Percentiles rank a stretch among this genome's conserved stretches.
Conservation (phyloP, 2,113 vertebrate species). For the Neopipo cinnamomea region DNA sequence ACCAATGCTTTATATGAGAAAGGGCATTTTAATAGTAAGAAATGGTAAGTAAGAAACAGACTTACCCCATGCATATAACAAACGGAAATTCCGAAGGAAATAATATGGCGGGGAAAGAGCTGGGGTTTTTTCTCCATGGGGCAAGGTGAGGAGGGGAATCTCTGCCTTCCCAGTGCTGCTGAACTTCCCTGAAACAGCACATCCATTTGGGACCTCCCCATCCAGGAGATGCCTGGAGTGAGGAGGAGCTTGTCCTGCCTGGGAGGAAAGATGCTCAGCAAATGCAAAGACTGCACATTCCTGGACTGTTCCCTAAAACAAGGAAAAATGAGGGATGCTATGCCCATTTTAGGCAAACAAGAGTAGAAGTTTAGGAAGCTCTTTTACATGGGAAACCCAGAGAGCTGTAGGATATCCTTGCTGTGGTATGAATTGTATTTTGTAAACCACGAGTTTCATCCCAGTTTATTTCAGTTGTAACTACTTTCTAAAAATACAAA, state of each 20-base stretch:
- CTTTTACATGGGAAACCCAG: background rate
- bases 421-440: background rate
- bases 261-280: background rate
- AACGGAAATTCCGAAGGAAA: background rate
- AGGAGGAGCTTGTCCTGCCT: background rate
- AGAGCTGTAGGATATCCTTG: background rate
- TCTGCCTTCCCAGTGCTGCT: background rate
- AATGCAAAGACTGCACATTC: background rate
- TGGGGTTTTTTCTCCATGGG: rapidly evolving
- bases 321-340: background rate
- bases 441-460: background rate
- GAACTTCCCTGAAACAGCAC: background rate
- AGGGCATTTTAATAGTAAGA: background rate
- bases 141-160: background rate
- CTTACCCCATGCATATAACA: rapidly evolving
- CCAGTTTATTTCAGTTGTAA: background rate
- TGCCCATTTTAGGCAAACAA: background rate
- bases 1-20: background rate
- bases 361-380: background rate
- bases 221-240: background rate
- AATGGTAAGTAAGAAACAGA: background rate
- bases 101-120: background rate
- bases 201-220: background rate
- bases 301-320: background rate
- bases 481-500: background rate